phyloP scores from a whole-genome alignment of 1,140 invertebrate genomes.

The Conopomorpha cramerella region DNA sequence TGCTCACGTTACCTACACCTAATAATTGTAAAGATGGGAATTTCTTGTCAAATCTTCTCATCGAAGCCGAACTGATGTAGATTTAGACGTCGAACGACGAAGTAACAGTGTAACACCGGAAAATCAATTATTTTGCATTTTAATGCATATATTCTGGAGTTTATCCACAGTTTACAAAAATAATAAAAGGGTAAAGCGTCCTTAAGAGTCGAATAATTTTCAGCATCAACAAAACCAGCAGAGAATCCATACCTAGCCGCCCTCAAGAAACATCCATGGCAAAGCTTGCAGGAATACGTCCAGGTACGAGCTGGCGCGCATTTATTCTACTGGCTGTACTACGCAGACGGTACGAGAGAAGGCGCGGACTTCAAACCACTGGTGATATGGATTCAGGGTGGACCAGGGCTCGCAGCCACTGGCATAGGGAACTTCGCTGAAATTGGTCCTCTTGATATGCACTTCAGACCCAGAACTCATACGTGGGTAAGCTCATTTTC shows the following conservation, averaged over 20 bases:
- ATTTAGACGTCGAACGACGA: no score
- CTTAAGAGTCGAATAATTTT: not conserved
- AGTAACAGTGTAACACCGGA: no score
- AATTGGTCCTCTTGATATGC: slow-evolving; percentile 37
- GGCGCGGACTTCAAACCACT: slow-evolving; percentile 29
- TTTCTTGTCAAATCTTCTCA: no score
- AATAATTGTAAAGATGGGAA: no score
- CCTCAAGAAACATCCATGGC: slow-evolving; percentile 16
- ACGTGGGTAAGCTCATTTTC: slow-evolving; percentile 52
- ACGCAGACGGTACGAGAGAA: slow-evolving; percentile 25
- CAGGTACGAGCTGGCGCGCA: slow-evolving; percentile 36
- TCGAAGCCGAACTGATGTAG: no score
- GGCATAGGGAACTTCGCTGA: slow-evolving; percentile 41
- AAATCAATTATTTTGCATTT: no score
- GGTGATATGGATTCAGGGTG: slow-evolving; percentile 48
- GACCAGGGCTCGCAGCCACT: slow-evolving; percentile 36
- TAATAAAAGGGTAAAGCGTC: not conserved
- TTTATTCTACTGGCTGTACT: slow-evolving; percentile 45
- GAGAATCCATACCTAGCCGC: slow-evolving; percentile 30
- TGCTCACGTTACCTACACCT: no score
- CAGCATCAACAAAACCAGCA: slow-evolving; percentile 3
- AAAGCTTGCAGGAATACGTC: slow-evolving; percentile 31
- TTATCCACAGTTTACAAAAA: not conserved
- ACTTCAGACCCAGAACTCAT: slow-evolving; percentile 38
- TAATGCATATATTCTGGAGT: not conserved